phyloP scores from a whole-genome alignment of 2,797 vertebrate genomes.

The Manis pentadactyla region DNA sequence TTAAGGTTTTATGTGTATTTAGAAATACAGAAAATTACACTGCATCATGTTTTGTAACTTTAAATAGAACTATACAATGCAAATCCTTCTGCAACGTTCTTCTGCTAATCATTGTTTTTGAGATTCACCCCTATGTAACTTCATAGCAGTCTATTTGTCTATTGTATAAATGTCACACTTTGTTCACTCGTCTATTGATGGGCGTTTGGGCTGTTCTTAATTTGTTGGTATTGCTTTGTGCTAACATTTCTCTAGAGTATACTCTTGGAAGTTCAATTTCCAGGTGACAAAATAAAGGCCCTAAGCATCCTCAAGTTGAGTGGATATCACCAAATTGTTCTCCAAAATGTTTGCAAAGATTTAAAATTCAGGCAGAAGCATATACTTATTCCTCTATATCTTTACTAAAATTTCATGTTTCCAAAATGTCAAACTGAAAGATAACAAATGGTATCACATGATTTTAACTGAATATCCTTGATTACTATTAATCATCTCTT shows the following conservation, averaged over 20 bases:
- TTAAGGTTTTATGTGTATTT: neutral
- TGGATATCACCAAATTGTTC: neutral
- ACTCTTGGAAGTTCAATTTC: neutral
- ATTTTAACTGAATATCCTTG: neutral
- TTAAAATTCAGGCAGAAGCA: neutral
- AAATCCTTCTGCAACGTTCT: neutral
- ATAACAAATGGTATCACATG: neutral
- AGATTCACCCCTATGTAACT: neutral
- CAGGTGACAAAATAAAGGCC: neutral
- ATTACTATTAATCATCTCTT: neutral
- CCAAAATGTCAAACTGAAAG: neutral
- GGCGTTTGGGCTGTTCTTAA: neutral
- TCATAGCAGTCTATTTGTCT: neutral
- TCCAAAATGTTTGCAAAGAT: neutral
- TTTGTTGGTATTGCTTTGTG: neutral
- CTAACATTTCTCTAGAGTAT: neutral
- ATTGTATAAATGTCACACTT: neutral
- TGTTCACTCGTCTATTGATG: neutral
- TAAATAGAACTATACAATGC: neutral
- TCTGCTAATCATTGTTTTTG: neutral
- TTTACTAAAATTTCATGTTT: neutral
- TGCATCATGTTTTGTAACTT: neutral
- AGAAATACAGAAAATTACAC: neutral
- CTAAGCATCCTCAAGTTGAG: neutral
- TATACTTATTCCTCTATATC: neutral